Percentiles rank a stretch among this genome's conserved stretches.
These are phyloP conservation scores for Patella ulyssiponensis DNA, from an alignment of 2,888 invertebrate species.

Conservation along the genomic window DNA sequence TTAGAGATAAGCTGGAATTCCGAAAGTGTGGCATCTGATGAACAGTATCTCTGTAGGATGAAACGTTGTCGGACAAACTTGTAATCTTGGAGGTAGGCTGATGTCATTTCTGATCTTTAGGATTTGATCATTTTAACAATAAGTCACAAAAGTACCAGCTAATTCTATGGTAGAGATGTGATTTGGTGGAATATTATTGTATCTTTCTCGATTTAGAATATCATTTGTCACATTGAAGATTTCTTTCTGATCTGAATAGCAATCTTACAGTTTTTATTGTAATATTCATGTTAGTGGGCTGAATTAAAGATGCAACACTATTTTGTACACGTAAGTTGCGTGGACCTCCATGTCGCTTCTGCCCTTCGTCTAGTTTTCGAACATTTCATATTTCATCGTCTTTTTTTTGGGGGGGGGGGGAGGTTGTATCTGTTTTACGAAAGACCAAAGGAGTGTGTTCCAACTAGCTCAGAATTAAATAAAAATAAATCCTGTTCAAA, in stretches of 20 bases:
- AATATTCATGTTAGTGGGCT: neutral
- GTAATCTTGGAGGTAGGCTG: neutral
- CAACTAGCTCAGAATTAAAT: too few relatives aligned
- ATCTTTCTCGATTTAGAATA: neutral
- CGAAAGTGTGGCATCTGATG: neutral
- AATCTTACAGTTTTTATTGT: neutral
- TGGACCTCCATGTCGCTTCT: too few relatives aligned
- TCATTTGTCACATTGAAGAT: neutral
- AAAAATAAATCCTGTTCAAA: too few relatives aligned
- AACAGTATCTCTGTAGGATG: neutral
- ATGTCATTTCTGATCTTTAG: conserved; percentile 1
- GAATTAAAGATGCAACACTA: neutral
- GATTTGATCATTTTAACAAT: neutral
- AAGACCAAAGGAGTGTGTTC: too few relatives aligned
- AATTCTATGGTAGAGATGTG: neutral
- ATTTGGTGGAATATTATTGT: neutral
- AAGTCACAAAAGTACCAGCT: neutral
- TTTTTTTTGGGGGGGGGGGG: too few relatives aligned
- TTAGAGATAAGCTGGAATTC: neutral
- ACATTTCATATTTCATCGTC: too few relatives aligned
- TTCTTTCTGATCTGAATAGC: neutral
- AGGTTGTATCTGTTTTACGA: too few relatives aligned
- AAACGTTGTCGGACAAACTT: neutral
- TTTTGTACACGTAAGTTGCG: neutral
- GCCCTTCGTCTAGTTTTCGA: too few relatives aligned